Evolutionary conservation across 2,797 vertebrate genomes (phyloP).

Genomic region (Paramormyrops hopkinsi): DNA sequence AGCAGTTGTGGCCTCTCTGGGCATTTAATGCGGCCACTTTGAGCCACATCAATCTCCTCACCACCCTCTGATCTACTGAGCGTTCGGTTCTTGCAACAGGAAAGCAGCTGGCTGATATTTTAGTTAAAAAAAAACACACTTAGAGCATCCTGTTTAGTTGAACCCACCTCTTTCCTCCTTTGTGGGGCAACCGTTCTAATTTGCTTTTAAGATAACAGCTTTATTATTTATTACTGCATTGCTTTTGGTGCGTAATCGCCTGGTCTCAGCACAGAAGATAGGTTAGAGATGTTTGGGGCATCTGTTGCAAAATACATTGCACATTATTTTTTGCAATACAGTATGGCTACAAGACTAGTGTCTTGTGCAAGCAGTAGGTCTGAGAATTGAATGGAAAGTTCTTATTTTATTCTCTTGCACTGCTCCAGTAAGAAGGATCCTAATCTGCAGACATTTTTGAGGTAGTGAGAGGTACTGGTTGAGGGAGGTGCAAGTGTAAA

Average conservation of each 20-base stretch:
- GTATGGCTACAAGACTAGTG: neutral
- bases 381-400: neutral
- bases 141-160: neutral
- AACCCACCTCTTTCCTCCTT: neutral
- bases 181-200: neutral
- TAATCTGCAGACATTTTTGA: neutral
- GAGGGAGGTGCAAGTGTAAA: neutral
- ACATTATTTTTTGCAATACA: neutral
- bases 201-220: neutral
- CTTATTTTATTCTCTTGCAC: neutral
- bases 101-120: neutral
- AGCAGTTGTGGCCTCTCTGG: neutral
- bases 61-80: neutral
- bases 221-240: neutral
- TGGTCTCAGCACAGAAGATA: neutral
- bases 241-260: neutral
- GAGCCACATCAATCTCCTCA: neutral
- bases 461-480: neutral
- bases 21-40: neutral
- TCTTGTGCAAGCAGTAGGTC: neutral
- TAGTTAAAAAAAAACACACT: neutral
- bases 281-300: neutral
- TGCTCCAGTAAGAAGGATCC: neutral
- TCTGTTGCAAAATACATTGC: conserved; percentile 7
- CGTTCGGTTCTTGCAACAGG: neutral